phyloP scores from a whole-genome alignment of 2,888 invertebrate species.

The Theristus sp. region DNA sequence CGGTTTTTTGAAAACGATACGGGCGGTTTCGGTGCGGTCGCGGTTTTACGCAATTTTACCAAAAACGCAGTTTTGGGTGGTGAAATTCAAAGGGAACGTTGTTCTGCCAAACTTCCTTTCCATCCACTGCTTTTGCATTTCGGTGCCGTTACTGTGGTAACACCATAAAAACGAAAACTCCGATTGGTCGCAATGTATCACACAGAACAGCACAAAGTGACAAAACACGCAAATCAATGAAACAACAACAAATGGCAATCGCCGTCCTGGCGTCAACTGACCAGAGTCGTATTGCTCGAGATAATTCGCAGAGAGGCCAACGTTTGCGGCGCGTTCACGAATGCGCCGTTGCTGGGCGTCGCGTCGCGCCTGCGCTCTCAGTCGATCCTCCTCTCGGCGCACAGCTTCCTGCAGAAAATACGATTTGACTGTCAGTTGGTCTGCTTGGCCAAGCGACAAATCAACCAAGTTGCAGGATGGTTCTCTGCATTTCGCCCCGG shows the following conservation, averaged over 20 bases:
- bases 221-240: neutral
- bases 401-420: conserved; percentile 14
- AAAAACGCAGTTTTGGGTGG: neutral
- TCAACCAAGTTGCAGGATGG: too few species aligned
- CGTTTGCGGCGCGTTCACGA: conserved; percentile 36
- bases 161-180: too few species aligned
- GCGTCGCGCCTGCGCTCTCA: conserved; percentile 63
- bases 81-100: neutral
- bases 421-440: neutral
- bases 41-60: neutral
- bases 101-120: neutral
- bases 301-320: conserved; percentile 37
- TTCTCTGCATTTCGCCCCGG: too few species aligned
- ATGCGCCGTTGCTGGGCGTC: conserved; percentile 44
- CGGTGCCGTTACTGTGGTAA: too few species aligned
- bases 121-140: too few species aligned
- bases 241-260: neutral
- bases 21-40: too few species aligned
- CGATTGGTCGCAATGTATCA: too few species aligned
- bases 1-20: too few species aligned
- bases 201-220: neutral
- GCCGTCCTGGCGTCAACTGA: too few species aligned
- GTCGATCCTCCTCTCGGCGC: conserved; percentile 84
- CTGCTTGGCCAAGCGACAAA: neutral
- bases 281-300: conserved; percentile 47